Evolutionary conservation across 2,113 vertebrate genomes (phyloP).

Genomic region (Deroptyus accipitrinus): DNA sequence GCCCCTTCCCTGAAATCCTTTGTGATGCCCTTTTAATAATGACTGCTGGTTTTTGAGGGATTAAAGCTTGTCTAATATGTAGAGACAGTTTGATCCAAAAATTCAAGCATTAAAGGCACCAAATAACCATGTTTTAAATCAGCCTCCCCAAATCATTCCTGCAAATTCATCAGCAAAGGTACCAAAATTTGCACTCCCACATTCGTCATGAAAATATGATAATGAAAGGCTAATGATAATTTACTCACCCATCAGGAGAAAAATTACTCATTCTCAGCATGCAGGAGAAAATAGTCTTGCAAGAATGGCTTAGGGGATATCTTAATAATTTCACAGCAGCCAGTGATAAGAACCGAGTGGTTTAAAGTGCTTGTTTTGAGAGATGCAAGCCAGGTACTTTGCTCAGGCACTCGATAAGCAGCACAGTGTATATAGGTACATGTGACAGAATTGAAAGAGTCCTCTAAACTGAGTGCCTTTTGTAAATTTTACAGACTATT

Average conservation of each 20-base stretch:
- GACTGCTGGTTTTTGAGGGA: not conserved
- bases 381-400: not conserved
- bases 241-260: not conserved
- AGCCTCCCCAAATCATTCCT: not conserved
- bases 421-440: not conserved
- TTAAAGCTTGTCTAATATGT: not conserved
- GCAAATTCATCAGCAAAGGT: not conserved
- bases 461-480: not conserved
- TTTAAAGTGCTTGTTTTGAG: not conserved
- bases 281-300: not conserved
- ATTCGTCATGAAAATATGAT: not conserved
- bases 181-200: not conserved
- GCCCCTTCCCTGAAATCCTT: not conserved
- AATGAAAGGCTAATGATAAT: not conserved
- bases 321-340: not conserved
- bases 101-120: not conserved
- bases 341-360: not conserved
- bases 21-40: not conserved
- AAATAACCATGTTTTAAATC: not conserved
- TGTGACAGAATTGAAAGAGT: not conserved
- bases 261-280: not conserved
- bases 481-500: not conserved
- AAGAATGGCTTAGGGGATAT: not conserved
- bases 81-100: not conserved
- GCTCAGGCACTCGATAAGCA: not conserved